Evolutionary conservation across 2,797 vertebrate genomes (phyloP).

Genomic region (Thunnus albacares): DNA sequence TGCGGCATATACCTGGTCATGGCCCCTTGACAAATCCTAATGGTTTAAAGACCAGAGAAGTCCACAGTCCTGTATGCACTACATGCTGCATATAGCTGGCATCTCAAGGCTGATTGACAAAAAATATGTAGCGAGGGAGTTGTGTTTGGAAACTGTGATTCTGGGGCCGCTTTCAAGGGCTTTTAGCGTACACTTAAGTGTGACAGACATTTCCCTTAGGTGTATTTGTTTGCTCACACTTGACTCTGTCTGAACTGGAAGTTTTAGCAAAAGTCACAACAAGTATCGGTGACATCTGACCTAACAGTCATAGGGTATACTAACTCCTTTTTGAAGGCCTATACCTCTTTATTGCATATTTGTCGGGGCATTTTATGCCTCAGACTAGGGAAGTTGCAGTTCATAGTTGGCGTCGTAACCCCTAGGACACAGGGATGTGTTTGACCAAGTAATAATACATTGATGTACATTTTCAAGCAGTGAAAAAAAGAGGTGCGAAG

Average conservation of each 20-base stretch:
- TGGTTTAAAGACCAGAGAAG: conserved; percentile 41
- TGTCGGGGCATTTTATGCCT: neutral
- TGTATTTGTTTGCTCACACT: conserved; percentile 50
- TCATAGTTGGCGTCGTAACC: neutral
- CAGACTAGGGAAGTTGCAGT: neutral
- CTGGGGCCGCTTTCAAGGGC: conserved; percentile 25
- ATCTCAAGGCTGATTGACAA: conserved; percentile 11
- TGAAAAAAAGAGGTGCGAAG: neutral
- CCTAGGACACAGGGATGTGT: neutral
- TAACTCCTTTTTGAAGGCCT: neutral
- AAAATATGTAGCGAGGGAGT: conserved; percentile 2
- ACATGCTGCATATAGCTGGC: neutral
- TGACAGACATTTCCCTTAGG: conserved; percentile 47
- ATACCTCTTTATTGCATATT: neutral
- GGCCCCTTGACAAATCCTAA: conserved; percentile 33
- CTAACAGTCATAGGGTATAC: conserved; percentile 37
- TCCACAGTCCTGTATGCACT: conserved; percentile 32
- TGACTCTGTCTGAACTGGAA: conserved; percentile 54
- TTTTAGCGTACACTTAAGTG: conserved; percentile 27
- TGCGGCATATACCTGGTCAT: conserved; percentile 37
- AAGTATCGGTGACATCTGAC: conserved; percentile 55
- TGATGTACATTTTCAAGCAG: conserved; percentile 7
- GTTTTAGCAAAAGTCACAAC: conserved; percentile 49
- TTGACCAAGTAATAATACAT: neutral
- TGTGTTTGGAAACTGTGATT: conserved; percentile 49